Evolutionary conservation across 2,888 invertebrate genomes (phyloP).

Genomic region (Arenicola marina): DNA sequence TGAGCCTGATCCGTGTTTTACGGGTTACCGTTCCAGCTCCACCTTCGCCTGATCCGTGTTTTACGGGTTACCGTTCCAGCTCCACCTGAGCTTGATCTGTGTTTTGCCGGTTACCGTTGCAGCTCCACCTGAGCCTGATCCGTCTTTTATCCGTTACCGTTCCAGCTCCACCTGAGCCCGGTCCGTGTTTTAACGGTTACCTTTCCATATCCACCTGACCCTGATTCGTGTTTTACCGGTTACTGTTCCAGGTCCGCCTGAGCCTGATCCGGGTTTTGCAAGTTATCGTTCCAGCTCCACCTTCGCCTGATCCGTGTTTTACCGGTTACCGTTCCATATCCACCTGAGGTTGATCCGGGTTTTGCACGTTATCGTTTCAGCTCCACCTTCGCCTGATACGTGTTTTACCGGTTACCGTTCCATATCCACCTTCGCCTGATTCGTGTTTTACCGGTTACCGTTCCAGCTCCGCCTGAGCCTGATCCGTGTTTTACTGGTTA

Average conservation of each 20-base stretch:
- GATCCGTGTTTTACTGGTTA: neutral
- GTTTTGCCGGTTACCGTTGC: neutral
- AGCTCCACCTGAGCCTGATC: neutral
- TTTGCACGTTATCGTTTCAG: neutral
- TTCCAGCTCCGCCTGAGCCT: neutral
- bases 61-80: neutral
- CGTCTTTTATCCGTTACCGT: neutral
- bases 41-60: neutral
- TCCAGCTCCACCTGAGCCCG: neutral
- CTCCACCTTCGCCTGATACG: neutral
- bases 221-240: neutral
- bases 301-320: neutral
- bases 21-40: neutral
- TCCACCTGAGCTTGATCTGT: neutral
- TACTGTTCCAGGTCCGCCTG: neutral
- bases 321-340: neutral
- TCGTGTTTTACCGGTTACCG: neutral
- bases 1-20: neutral
- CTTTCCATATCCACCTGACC: neutral
- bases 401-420: neutral
- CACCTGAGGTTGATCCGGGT: neutral
- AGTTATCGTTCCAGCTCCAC: neutral
- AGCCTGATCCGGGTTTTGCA: neutral
- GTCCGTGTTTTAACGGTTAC: neutral
- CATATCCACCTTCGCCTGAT: neutral